phyloP scores from a whole-genome alignment of 2,113 vertebrate species.

The Bos taurus region DNA sequence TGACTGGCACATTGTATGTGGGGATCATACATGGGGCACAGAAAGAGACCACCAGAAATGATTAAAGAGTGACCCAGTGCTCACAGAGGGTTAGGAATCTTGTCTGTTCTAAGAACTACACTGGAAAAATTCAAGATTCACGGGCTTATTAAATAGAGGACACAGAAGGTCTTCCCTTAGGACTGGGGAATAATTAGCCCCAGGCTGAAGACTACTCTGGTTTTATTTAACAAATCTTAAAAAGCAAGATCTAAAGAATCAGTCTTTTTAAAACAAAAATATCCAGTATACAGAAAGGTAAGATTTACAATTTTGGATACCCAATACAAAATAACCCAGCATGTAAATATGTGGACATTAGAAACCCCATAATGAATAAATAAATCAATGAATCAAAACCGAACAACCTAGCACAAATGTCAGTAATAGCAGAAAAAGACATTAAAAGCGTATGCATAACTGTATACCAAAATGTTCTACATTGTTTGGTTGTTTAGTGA shows the following conservation, averaged over 20 bases:
- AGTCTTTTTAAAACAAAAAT: background rate
- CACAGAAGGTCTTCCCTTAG: background rate
- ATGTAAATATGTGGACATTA: background rate
- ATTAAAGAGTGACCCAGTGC: background rate
- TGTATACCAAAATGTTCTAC: background rate
- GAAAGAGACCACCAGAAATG: background rate
- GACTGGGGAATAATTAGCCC: background rate
- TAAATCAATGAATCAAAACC: background rate
- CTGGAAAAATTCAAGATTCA: background rate
- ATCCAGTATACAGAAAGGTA: background rate
- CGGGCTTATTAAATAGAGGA: background rate
- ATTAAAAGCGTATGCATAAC: background rate
- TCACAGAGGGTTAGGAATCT: background rate
- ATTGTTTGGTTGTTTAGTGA: background rate
- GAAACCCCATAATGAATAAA: background rate
- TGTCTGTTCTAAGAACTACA: background rate
- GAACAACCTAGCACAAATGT: background rate
- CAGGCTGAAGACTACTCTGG: background rate
- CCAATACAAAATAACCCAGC: background rate
- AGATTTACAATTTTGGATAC: background rate
- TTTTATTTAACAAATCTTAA: background rate
- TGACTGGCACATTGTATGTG: background rate
- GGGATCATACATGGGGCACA: background rate
- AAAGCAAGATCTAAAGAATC: background rate
- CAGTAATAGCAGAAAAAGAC: background rate